phyloP scores from a whole-genome alignment of 1,140 invertebrate species.

The Anoplophora glabripennis region DNA sequence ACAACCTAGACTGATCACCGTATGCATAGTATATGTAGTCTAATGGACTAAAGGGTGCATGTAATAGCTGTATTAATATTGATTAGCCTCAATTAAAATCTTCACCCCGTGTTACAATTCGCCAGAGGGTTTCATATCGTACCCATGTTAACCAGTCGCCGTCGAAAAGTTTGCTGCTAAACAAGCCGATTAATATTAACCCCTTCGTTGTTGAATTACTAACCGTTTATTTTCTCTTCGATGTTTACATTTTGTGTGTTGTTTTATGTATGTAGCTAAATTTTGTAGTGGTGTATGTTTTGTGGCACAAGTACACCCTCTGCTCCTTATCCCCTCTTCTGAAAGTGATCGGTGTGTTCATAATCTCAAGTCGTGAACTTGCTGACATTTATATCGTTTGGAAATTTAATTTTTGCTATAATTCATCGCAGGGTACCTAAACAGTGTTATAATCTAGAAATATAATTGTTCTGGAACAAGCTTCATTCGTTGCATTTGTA shows the following conservation, averaged over 20 bases:
- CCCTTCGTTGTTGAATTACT: slow-evolving; percentile 22
- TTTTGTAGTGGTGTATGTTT: not conserved
- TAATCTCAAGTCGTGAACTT: too few relatives aligned
- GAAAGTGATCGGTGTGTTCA: too few relatives aligned
- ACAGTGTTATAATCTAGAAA: too few relatives aligned
- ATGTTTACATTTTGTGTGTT: not conserved
- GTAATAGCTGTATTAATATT: slow-evolving; percentile 38
- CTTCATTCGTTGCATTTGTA: too few relatives aligned
- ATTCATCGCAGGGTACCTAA: too few relatives aligned
- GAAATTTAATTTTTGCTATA: too few relatives aligned
- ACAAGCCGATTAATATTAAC: slow-evolving; percentile 34
- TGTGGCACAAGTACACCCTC: too few relatives aligned
- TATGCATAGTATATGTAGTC: not conserved
- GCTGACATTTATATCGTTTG: too few relatives aligned
- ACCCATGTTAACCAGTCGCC: slow-evolving; percentile 2
- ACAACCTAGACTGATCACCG: too few relatives aligned
- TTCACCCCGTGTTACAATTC: slow-evolving; percentile 17
- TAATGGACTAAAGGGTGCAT: slow-evolving; percentile 26
- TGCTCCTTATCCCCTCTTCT: too few relatives aligned
- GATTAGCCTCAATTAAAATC: slow-evolving; percentile 39
- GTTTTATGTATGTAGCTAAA: not conserved
- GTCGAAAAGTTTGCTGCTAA: slow-evolving; percentile 20
- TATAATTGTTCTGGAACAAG: too few relatives aligned
- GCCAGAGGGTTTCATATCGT: slow-evolving; percentile 20
- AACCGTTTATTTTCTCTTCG: slow-evolving; percentile 1